A percentile compares a stretch with the other conserved stretches of the same genome.
Evolutionary conservation across 2,113 vertebrate species (phyloP).

Genomic region (Garra rufa): DNA sequence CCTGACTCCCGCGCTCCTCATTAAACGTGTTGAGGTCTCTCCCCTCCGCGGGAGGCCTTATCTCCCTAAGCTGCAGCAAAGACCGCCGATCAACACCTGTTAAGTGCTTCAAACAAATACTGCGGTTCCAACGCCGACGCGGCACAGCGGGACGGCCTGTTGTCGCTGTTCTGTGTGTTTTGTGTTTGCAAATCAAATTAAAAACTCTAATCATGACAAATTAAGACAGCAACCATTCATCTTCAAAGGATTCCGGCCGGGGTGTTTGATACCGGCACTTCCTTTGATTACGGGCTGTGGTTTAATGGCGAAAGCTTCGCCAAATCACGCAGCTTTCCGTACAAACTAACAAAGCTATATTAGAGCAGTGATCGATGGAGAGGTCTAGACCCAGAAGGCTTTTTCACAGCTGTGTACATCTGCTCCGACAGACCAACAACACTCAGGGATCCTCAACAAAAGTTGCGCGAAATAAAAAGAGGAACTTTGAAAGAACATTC

Average conservation of each 20-base stretch:
- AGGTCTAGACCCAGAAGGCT: slow-evolving; percentile 67
- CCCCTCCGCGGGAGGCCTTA: slow-evolving; percentile 74
- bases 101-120: slow-evolving; percentile 56
- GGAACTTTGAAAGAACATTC: slow-evolving; percentile 47
- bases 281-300: neutral
- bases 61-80: slow-evolving; percentile 61
- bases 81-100: slow-evolving; percentile 63
- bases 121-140: slow-evolving; percentile 39
- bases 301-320: slow-evolving; percentile 26
- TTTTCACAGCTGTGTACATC: slow-evolving; percentile 69
- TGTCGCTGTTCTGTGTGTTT: slow-evolving; percentile 38
- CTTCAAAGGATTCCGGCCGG: slow-evolving; percentile 16
- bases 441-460: slow-evolving; percentile 50
- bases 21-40: slow-evolving; percentile 80
- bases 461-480: slow-evolving; percentile 50
- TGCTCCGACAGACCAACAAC: slow-evolving; percentile 36
- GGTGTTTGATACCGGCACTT: slow-evolving; percentile 9
- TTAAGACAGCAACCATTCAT: slow-evolving; percentile 22
- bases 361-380: slow-evolving; percentile 70
- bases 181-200: slow-evolving; percentile 32
- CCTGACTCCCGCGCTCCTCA: slow-evolving; percentile 81
- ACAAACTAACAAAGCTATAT: slow-evolving; percentile 72
- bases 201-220: slow-evolving; percentile 48
- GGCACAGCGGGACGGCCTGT: slow-evolving; percentile 39
- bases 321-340: slow-evolving; percentile 64